Conservation (phyloP, 2,888 invertebrate genomes). For the Tetragonula carbonaria region DNA sequence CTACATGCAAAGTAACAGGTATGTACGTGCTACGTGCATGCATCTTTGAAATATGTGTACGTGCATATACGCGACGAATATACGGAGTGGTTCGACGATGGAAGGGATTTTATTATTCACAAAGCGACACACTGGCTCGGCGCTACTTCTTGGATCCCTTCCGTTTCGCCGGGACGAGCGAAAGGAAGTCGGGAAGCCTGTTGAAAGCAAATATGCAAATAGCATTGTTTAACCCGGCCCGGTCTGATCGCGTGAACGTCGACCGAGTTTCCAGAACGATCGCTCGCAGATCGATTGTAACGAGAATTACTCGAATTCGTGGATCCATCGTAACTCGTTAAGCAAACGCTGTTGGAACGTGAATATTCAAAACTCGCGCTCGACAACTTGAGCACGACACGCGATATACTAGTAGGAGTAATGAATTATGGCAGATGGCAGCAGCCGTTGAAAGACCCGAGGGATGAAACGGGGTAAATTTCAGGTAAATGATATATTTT, state of each 20-base stretch:
- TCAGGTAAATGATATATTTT: conserved; percentile 61
- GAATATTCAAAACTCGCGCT: conserved; percentile 11
- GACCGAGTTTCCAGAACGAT: neutral
- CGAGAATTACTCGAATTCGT: neutral
- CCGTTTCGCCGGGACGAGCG: conserved; percentile 21
- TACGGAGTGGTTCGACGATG: conserved; percentile 52
- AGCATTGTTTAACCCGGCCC: conserved; percentile 31
- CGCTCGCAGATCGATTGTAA: neutral
- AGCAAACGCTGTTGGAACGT: neutral
- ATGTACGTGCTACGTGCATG: neutral
- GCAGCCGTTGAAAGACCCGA: conserved; percentile 44
- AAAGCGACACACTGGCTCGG: conserved; percentile 47
- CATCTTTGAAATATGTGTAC: conserved; percentile 32
- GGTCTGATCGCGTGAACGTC: neutral
- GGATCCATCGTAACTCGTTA: neutral
- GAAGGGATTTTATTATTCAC: conserved; percentile 69
- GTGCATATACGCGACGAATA: conserved; percentile 22
- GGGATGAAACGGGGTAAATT: conserved; percentile 44
- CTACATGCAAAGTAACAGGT: conserved; percentile 41
- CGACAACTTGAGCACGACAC: neutral
- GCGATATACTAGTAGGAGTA: neutral
- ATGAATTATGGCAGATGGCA: conserved; percentile 56
- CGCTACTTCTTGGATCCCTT: conserved; percentile 36
- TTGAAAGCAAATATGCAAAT: conserved; percentile 38
- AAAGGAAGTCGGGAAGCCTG: conserved; percentile 27